Evolutionary conservation across 2,888 invertebrate genomes (phyloP).

Genomic region (Diploptera punctata): DNA sequence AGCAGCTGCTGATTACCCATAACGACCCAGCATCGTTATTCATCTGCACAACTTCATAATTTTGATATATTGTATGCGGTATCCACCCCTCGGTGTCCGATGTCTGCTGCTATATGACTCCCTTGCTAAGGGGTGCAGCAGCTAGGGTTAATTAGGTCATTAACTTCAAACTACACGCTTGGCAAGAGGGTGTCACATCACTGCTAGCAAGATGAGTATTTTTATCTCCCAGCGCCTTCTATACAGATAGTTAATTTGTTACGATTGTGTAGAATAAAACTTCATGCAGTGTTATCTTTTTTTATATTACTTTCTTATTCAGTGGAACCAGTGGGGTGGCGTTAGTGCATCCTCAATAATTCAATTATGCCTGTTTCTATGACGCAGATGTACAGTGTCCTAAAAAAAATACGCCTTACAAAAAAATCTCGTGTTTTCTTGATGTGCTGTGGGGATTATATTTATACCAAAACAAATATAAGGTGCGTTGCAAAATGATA

Average conservation of each 20-base stretch:
- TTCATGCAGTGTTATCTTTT: no score
- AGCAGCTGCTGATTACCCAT: slow-evolving; percentile 30
- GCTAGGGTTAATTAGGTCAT: slow-evolving; percentile 37
- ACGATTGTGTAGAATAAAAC: no score
- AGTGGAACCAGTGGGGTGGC: no score
- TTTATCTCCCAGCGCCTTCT: neutral
- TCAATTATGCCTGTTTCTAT: no score
- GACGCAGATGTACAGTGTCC: no score
- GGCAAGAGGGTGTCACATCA: slow-evolving; percentile 23
- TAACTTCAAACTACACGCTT: slow-evolving; percentile 32
- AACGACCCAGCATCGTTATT: slow-evolving; percentile 17
- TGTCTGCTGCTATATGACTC: slow-evolving; percentile 28
- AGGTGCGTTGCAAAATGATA: no score
- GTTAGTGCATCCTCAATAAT: no score
- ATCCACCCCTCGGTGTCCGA: slow-evolving; percentile 29
- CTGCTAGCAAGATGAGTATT: slow-evolving; percentile 30
- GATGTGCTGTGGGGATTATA: no score
- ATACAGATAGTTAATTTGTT: neutral
- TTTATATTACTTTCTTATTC: no score
- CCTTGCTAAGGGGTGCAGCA: slow-evolving; percentile 18
- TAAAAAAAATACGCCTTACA: no score
- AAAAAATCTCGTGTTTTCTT: no score
- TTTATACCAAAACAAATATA: no score
- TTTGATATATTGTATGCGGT: slow-evolving; percentile 43
- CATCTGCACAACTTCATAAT: slow-evolving; percentile 35